These are phyloP conservation scores for Barbus barbus DNA, from an alignment of 2,113 vertebrate species.

Conservation along the genomic window DNA sequence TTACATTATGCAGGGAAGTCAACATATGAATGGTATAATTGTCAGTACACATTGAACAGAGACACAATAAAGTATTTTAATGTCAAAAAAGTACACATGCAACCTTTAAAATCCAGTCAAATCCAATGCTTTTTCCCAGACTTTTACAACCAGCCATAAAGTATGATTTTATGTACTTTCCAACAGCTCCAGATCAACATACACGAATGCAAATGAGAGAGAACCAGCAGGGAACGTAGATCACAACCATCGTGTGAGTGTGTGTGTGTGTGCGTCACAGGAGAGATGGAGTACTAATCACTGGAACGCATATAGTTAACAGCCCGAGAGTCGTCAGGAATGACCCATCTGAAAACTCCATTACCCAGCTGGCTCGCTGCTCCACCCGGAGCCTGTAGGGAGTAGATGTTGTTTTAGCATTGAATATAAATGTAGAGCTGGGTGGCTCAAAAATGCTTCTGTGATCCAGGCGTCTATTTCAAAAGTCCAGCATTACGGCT, in stretches of 20 bases:
- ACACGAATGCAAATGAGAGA: conserved; percentile 75
- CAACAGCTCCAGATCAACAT: conserved; percentile 70
- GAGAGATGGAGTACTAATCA: conserved; percentile 64
- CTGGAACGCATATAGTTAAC: conserved; percentile 64
- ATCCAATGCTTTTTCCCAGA: conserved; percentile 63
- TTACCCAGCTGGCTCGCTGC: conserved; percentile 63
- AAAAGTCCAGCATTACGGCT: conserved; percentile 57
- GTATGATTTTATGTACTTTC: conserved; percentile 77
- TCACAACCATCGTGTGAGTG: conserved; percentile 62
- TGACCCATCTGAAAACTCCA: conserved; percentile 71
- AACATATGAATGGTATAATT: not conserved
- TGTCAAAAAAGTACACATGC: not conserved
- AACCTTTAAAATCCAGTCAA: conserved; percentile 43
- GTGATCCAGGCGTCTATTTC: conserved; percentile 51
- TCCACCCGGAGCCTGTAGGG: conserved; percentile 26
- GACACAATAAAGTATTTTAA: not conserved
- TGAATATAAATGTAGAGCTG: conserved; percentile 48
- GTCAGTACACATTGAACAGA: not conserved
- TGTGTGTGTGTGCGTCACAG: conserved; percentile 27
- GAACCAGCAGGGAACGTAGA: conserved; percentile 67
- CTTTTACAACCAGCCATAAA: conserved; percentile 77
- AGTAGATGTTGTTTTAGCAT: conserved; percentile 51
- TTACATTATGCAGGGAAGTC: not conserved
- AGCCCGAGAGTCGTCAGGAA: conserved; percentile 64
- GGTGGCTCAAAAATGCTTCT: conserved; percentile 56